These are phyloP conservation scores for Ptilodon capucinus DNA, from an alignment of 2,888 invertebrate species.

Conservation along the genomic window DNA sequence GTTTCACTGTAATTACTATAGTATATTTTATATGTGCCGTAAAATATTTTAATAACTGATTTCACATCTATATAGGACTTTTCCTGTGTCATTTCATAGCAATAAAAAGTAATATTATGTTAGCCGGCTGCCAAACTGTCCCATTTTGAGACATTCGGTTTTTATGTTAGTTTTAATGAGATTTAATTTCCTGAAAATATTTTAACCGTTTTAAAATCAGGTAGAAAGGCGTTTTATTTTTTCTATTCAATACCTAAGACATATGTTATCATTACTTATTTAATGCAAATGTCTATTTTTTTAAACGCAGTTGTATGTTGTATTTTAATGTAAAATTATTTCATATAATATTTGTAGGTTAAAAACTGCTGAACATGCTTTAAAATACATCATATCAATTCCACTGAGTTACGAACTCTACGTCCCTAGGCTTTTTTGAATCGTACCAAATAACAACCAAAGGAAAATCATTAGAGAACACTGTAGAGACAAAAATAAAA, in stretches of 20 bases:
- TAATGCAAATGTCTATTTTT: no score
- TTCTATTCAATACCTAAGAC: no score
- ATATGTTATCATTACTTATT: no score
- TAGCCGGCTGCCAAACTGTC: neutral
- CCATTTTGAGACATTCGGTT: neutral
- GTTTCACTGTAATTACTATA: no score
- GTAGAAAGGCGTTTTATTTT: no score
- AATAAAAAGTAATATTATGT: neutral
- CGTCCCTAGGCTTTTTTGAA: neutral
- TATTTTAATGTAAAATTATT: no score
- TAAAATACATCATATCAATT: no score
- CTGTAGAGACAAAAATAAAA: constrained; percentile 54
- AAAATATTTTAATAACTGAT: no score
- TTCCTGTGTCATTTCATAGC: neutral
- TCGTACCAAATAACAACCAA: neutral
- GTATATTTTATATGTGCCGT: no score
- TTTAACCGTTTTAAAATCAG: neutral
- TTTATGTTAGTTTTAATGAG: neutral
- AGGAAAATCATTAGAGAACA: constrained; percentile 42
- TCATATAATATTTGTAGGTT: no score
- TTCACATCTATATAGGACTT: neutral
- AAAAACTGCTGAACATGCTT: no score
- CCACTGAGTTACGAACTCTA: neutral
- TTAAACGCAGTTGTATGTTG: no score
- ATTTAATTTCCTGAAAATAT: neutral